Conservation (phyloP, 1,140 invertebrate genomes). For the Cepaea nemoralis region DNA sequence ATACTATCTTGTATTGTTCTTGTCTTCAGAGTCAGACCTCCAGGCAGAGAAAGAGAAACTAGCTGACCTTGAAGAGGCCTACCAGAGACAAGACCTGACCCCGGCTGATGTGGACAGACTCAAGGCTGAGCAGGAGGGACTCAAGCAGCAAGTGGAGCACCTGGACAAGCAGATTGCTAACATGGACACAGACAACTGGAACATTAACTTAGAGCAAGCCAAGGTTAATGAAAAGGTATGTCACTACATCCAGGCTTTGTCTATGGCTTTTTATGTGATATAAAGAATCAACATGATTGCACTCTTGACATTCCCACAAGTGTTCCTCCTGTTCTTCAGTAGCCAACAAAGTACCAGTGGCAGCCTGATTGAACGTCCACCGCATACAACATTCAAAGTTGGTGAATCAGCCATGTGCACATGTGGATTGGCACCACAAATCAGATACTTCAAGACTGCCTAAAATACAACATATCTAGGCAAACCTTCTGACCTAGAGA, state of each 20-base stretch:
- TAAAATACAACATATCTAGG: no score
- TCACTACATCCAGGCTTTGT: neutral
- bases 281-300: no score
- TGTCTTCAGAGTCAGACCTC: conserved; percentile 52
- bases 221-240: conserved; percentile 60
- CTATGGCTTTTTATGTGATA: no score
- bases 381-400: no score
- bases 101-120: conserved; percentile 63
- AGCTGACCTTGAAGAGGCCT: conserved; percentile 55
- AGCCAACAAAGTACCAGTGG: no score
- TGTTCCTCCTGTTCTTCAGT: no score
- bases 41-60: conserved; percentile 47
- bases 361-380: no score
- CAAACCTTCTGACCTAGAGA: no score
- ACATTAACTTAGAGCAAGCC: conserved; percentile 57
- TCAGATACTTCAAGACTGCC: no score
- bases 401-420: no score
- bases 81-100: conserved; percentile 59
- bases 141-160: conserved; percentile 54
- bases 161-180: conserved; percentile 54
- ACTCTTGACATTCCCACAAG: no score
- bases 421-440: no score
- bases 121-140: conserved; percentile 50
- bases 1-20: conserved; percentile 13
- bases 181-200: conserved; percentile 61